phyloP scores from a whole-genome alignment of 1,140 invertebrate genomes.

The Proales similis region DNA sequence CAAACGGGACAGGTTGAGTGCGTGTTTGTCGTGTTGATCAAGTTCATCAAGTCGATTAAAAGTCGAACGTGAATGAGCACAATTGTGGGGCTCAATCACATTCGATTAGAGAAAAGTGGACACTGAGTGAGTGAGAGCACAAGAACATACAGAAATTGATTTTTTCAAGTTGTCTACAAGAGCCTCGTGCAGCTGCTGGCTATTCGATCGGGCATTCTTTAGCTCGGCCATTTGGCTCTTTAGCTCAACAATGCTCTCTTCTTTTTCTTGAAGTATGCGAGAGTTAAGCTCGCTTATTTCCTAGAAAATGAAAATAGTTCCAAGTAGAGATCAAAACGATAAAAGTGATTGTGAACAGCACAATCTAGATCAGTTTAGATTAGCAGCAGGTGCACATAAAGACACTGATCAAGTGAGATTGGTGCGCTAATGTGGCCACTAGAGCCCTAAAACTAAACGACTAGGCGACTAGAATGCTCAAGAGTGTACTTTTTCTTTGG shows the following conservation, averaged over 20 bases:
- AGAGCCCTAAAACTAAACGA: background rate
- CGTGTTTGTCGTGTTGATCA: no score
- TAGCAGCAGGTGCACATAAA: background rate
- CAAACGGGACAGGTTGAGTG: no score
- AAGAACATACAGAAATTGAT: conserved; percentile 26
- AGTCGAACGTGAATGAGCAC: no score
- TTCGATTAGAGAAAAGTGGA: no score
- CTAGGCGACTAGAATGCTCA: no score
- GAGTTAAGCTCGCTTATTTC: conserved; percentile 17
- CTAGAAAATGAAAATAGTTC: background rate
- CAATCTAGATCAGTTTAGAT: background rate
- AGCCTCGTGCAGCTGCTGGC: conserved; percentile 26
- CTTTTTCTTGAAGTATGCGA: conserved; percentile 25
- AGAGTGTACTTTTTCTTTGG: conserved; percentile 33
- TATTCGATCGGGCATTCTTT: conserved; percentile 11
- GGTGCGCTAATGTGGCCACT: conserved; percentile 20
- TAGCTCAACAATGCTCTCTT: conserved; percentile 2
- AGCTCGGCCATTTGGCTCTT: conserved; percentile 12
- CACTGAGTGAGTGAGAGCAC: background rate
- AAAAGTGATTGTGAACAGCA: background rate
- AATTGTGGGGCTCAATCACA: no score
- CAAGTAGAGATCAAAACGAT: background rate
- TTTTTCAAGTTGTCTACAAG: conserved; percentile 17
- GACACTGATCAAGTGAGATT: background rate
- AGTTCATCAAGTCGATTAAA: no score